Conservation (phyloP, 2,888 invertebrate genomes). For the Alloplasta piceator region DNA sequence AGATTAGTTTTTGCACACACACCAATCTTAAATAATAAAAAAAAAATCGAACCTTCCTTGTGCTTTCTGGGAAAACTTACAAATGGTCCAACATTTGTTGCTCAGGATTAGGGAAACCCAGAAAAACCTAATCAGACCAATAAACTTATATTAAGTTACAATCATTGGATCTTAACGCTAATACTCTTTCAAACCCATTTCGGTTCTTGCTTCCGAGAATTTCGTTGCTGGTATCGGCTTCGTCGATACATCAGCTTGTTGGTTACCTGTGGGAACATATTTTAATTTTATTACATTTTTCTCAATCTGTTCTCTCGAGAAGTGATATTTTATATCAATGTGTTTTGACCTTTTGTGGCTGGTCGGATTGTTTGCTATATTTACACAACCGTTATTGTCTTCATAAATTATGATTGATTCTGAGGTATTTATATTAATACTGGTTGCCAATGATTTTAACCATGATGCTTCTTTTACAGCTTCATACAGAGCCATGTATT, state of each 20-base stretch:
- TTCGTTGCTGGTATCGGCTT: conserved; percentile 2
- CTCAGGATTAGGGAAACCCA: conserved; percentile 38
- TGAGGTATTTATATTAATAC: conserved; percentile 67
- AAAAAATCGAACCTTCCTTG: conserved; percentile 16
- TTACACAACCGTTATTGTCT: conserved; percentile 35
- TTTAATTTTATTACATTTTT: conserved; percentile 23
- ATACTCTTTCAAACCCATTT: conserved; percentile 28
- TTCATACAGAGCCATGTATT: conserved; percentile 72
- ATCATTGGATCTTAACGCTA: conserved; percentile 32
- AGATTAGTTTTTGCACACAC: not conserved
- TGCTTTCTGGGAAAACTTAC: conserved; percentile 45
- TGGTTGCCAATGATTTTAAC: conserved; percentile 72
- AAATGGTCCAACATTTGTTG: conserved; percentile 29
- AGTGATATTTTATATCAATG: conserved; percentile 36
- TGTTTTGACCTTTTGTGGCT: conserved; percentile 62
- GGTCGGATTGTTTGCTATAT: conserved; percentile 42
- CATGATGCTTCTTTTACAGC: conserved; percentile 74
- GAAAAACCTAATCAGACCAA: conserved; percentile 41
- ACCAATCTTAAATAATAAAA: conserved; percentile 21
- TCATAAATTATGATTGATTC: conserved; percentile 50
- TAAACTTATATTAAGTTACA: conserved; percentile 7
- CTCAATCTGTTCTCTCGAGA: conserved; percentile 33
- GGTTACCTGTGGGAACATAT: conserved; percentile 41
- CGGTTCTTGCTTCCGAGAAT: not conserved
- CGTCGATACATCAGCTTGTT: conserved; percentile 31